Conservation (phyloP, 2,113 vertebrate species). For the Chaetorhynchus papuensis region DNA sequence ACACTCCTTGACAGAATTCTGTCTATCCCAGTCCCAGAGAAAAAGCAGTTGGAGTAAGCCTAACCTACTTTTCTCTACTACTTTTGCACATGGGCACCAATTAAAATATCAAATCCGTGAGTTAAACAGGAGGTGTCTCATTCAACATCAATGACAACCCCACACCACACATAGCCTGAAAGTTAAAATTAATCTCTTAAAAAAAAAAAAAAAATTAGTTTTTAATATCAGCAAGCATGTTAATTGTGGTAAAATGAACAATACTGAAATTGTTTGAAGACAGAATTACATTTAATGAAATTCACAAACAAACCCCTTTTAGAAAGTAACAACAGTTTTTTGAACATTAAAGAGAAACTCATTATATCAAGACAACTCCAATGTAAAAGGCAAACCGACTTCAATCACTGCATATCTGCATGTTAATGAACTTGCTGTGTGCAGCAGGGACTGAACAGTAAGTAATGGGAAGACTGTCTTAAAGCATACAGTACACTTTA, state of each 20-base stretch:
- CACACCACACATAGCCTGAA: constrained; percentile 55
- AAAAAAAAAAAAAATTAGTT: constrained; percentile 32
- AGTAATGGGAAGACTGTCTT: constrained; percentile 65
- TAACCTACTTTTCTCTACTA: constrained; percentile 60
- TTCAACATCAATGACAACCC: constrained; percentile 56
- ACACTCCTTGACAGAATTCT: neutral
- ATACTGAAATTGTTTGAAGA: constrained; percentile 79
- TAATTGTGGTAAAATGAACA: constrained; percentile 80
- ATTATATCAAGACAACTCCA: constrained; percentile 81
- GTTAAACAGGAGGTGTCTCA: constrained; percentile 65
- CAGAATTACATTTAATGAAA: constrained; percentile 81
- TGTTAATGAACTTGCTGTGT: constrained; percentile 79
- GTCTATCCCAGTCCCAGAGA: neutral
- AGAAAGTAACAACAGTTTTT: constrained; percentile 82
- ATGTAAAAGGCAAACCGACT: constrained; percentile 77
- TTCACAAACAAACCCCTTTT: constrained; percentile 81
- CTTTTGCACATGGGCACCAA: constrained; percentile 56
- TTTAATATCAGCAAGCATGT: constrained; percentile 69
- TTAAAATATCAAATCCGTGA: constrained; percentile 62
- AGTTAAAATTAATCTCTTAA: constrained; percentile 55
- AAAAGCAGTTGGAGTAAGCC: constrained; percentile 4
- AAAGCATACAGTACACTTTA: constrained; percentile 55
- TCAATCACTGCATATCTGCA: constrained; percentile 82
- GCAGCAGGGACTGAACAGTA: constrained; percentile 66
- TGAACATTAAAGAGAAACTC: constrained; percentile 82